phyloP scores from a whole-genome alignment of 92 coral and sea anemone species.

The Plumapathes pennacea region DNA sequence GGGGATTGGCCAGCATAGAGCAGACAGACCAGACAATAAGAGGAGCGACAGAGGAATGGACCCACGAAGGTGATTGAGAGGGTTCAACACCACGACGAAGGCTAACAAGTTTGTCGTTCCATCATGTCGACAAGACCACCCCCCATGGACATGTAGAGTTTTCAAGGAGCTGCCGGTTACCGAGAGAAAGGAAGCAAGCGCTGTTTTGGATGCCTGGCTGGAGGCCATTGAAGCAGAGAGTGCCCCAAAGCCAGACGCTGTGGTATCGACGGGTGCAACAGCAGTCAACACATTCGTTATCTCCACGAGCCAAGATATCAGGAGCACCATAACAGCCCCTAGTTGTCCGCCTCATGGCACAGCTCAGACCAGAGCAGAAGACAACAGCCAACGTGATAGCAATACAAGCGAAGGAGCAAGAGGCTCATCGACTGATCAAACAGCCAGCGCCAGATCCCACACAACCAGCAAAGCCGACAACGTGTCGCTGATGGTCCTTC shows the following conservation, averaged over 20 bases:
- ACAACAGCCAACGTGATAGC: background rate
- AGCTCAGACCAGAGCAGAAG: background rate
- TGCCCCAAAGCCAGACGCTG: constrained; percentile 23
- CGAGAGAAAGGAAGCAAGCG: constrained; percentile 24
- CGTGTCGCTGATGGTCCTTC: constrained; percentile 40
- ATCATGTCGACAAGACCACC: constrained; percentile 20
- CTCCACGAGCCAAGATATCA: constrained; percentile 35
- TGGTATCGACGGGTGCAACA: constrained; percentile 32
- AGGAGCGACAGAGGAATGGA: background rate
- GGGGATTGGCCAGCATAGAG: background rate
- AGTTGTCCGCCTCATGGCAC: background rate
- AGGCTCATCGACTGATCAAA: background rate
- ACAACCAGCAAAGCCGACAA: too few species aligned
- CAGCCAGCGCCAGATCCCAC: background rate
- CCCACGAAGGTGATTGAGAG: background rate
- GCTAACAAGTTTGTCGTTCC: constrained; percentile 4
- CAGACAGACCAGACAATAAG: constrained; percentile 1
- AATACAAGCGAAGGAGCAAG: background rate
- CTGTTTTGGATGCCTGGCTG: constrained; percentile 29
- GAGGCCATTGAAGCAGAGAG: constrained; percentile 18
- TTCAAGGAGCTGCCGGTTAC: constrained; percentile 19
- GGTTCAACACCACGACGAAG: background rate
- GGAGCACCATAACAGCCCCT: background rate
- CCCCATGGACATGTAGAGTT: constrained; percentile 34
- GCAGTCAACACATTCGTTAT: constrained; percentile 39